Percentiles rank a stretch among this genome's conserved stretches.
These are phyloP conservation scores for Cheilosia scutellata DNA, from an alignment of 2,888 invertebrate genomes.

Conservation along the genomic window DNA sequence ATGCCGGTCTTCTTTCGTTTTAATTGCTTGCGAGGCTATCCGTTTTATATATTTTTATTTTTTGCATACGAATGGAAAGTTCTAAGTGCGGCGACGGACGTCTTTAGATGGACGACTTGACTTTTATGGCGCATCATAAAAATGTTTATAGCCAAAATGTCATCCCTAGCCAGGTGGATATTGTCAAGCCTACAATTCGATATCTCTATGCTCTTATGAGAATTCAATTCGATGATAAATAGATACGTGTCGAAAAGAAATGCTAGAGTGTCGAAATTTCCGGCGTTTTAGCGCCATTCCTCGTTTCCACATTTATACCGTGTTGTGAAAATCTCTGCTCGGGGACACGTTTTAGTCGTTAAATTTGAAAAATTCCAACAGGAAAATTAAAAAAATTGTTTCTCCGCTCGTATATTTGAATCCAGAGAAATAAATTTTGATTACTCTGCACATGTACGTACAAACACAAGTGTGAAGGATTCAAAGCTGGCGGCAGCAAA, in stretches of 20 bases:
- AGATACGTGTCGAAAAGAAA: constrained; percentile 28
- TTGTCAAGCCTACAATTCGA: background rate
- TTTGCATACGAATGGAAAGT: constrained; percentile 14
- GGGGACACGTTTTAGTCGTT: constrained; percentile 70
- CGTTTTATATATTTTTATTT: constrained; percentile 12
- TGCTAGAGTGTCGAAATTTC: constrained; percentile 10
- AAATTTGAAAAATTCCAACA: constrained; percentile 67
- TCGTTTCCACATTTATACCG: background rate
- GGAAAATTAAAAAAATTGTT: constrained; percentile 68
- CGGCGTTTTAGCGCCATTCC: constrained; percentile 7
- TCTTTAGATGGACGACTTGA: constrained; percentile 51
- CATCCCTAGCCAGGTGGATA: constrained; percentile 43
- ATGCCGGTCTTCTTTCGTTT: constrained; percentile 9
- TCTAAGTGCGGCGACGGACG: constrained; percentile 38
- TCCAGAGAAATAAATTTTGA: constrained; percentile 61
- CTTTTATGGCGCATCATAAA: constrained; percentile 67
- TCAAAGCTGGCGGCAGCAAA: background rate
- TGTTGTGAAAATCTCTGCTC: constrained; percentile 41
- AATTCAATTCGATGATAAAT: constrained; percentile 41
- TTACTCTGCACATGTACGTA: constrained; percentile 36
- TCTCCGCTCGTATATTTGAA: constrained; percentile 34
- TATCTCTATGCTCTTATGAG: constrained; percentile 41
- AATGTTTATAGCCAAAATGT: constrained; percentile 58
- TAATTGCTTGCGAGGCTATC: constrained; percentile 22
- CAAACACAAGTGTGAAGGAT: background rate